phyloP scores from a whole-genome alignment of 2,113 vertebrate species.

The Leucoraja erinaceus region DNA sequence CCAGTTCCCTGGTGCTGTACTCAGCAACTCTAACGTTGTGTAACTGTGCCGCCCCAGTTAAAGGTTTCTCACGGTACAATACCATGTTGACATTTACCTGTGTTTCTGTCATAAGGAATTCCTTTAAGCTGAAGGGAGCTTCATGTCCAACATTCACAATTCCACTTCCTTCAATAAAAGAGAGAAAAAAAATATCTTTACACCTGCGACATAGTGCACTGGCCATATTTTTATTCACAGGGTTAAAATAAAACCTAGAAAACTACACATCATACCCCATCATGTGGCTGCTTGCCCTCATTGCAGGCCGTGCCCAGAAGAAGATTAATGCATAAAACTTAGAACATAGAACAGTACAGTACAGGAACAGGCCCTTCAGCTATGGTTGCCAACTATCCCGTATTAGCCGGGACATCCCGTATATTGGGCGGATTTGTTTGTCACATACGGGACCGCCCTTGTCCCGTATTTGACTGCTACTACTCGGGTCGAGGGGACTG shows the following conservation, averaged over 20 bases:
- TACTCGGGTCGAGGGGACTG: too few relatives aligned
- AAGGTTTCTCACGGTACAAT: neutral
- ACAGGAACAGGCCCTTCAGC: too few relatives aligned
- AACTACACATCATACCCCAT: neutral
- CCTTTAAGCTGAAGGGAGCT: neutral
- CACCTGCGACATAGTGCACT: neutral
- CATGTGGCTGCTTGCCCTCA: neutral
- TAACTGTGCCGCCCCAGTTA: too few relatives aligned
- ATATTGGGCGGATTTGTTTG: too few relatives aligned
- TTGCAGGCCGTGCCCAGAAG: neutral
- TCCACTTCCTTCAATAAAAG: constrained; percentile 19
- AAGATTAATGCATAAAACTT: neutral
- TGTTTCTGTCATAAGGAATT: neutral
- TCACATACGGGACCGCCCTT: too few relatives aligned
- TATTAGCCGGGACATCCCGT: too few relatives aligned
- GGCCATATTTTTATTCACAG: neutral
- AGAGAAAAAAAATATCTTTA: neutral
- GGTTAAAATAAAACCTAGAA: neutral
- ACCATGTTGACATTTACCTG: neutral
- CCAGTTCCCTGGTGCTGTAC: too few relatives aligned
- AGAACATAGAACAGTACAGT: too few relatives aligned
- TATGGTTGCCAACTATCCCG: too few relatives aligned
- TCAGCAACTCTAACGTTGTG: too few relatives aligned
- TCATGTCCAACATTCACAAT: neutral
- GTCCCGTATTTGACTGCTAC: too few relatives aligned